Percentiles rank a stretch among this genome's conserved stretches.
These are phyloP conservation scores for Limnephilus marmoratus DNA, from an alignment of 2,888 invertebrate species.

Conservation along the genomic window DNA sequence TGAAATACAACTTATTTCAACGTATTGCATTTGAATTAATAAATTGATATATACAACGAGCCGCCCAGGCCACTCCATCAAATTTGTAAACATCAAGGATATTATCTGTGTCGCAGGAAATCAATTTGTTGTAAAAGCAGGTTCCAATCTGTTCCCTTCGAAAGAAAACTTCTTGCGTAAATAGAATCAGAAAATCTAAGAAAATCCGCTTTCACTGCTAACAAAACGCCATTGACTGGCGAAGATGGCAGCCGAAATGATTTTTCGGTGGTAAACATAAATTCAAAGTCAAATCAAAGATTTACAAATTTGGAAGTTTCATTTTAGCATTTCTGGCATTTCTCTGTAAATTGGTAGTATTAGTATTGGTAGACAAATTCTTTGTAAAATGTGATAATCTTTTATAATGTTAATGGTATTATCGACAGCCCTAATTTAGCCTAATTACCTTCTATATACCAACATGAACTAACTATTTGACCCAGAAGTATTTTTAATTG, in stretches of 20 bases:
- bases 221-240: constrained; percentile 20
- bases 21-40: background rate
- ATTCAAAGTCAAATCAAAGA: background rate
- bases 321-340: too few relatives aligned
- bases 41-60: background rate
- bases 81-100: constrained; percentile 25
- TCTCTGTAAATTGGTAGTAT: too few relatives aligned
- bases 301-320: background rate
- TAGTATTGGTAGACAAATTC: too few relatives aligned
- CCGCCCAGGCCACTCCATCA: background rate
- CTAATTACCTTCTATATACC: too few relatives aligned
- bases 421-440: too few relatives aligned
- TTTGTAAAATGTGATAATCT: too few relatives aligned
- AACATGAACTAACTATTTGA: too few relatives aligned
- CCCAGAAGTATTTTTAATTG: too few relatives aligned
- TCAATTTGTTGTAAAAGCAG: constrained; percentile 35
- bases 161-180: constrained; percentile 14
- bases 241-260: constrained; percentile 6
- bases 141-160: constrained; percentile 12
- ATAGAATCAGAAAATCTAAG: constrained; percentile 8
- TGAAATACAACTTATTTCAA: background rate
- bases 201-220: constrained; percentile 18
- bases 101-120: background rate
- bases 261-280: background rate
- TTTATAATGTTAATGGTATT: too few relatives aligned